phyloP scores from a whole-genome alignment of 2,797 vertebrate species.

The Sebastes cheni region DNA sequence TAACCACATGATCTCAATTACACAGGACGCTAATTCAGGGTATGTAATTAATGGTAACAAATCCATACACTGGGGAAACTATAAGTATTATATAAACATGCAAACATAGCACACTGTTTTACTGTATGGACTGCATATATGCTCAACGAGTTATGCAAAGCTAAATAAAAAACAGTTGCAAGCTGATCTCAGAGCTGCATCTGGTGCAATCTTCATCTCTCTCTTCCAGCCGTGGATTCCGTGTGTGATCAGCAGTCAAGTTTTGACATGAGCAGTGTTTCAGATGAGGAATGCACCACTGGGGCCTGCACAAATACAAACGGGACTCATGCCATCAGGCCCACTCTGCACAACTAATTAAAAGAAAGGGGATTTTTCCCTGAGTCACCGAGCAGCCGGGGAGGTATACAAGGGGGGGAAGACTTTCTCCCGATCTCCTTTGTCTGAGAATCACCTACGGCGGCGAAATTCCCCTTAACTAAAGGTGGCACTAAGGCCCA shows the following conservation, averaged over 20 bases:
- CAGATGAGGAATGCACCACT: constrained; percentile 68
- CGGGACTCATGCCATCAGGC: constrained; percentile 47
- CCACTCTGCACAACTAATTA: constrained; percentile 64
- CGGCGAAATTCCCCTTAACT: not conserved
- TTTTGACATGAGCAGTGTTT: constrained; percentile 72
- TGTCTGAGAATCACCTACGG: not conserved
- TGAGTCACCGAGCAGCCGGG: constrained; percentile 35
- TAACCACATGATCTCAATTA: constrained; percentile 20
- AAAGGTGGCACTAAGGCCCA: not conserved
- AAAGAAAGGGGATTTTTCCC: constrained; percentile 55
- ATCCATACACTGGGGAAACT: constrained; percentile 9
- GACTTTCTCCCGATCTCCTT: not conserved
- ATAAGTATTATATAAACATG: not conserved
- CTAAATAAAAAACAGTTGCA: not conserved
- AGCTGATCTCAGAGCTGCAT: constrained; percentile 42
- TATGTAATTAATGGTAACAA: constrained; percentile 9
- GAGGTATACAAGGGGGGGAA: not conserved
- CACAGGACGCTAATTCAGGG: constrained; percentile 19
- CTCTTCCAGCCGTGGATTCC: constrained; percentile 32
- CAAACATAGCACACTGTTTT: not conserved
- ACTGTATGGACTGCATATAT: not conserved
- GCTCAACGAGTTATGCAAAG: not conserved
- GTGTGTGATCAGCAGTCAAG: constrained; percentile 65
- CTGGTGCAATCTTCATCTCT: constrained; percentile 41
- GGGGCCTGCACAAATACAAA: constrained; percentile 59